phyloP scores from a whole-genome alignment of 2,888 invertebrate species.

The Gandaritis pyraliata region DNA sequence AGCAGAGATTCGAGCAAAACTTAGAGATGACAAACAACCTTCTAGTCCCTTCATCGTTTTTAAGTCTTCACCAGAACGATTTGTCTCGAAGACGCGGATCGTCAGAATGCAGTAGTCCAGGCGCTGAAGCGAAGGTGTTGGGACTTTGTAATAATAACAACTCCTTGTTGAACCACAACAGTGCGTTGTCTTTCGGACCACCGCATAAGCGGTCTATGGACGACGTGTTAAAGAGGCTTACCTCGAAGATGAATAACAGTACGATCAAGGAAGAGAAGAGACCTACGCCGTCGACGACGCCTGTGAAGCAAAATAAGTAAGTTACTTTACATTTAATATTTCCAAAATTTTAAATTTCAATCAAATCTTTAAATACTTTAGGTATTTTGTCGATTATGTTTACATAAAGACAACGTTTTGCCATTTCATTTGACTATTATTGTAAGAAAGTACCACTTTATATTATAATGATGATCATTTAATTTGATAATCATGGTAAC shows the following conservation, averaged over 20 bases:
- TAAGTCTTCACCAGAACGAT: conserved; percentile 84
- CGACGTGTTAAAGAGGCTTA: conserved; percentile 93
- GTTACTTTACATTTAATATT: conserved; percentile 43
- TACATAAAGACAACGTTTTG: conserved; percentile 10
- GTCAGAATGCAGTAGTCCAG: conserved; percentile 90
- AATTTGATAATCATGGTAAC: conserved; percentile 22
- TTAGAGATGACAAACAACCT: conserved; percentile 86
- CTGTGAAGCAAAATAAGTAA: conserved; percentile 84
- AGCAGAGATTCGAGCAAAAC: conserved; percentile 84
- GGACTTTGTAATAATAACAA: conserved; percentile 87
- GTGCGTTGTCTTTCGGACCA: conserved; percentile 75
- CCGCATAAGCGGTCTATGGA: conserved; percentile 94
- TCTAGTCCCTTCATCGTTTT: conserved; percentile 80
- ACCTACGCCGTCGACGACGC: conserved; percentile 88
- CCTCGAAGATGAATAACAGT: conserved; percentile 93
- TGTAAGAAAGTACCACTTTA: conserved; percentile 17
- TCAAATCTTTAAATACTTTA: background rate
- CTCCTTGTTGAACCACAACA: conserved; percentile 86
- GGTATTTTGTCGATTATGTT: background rate
- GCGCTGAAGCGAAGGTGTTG: conserved; percentile 86
- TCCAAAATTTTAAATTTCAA: background rate
- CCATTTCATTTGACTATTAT: conserved; percentile 8
- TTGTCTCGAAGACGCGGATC: conserved; percentile 81
- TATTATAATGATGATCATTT: conserved; percentile 22
- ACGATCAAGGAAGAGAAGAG: conserved; percentile 89